Evolutionary conservation across 2,888 invertebrate species (phyloP).

Genomic region (Diaperis boleti): DNA sequence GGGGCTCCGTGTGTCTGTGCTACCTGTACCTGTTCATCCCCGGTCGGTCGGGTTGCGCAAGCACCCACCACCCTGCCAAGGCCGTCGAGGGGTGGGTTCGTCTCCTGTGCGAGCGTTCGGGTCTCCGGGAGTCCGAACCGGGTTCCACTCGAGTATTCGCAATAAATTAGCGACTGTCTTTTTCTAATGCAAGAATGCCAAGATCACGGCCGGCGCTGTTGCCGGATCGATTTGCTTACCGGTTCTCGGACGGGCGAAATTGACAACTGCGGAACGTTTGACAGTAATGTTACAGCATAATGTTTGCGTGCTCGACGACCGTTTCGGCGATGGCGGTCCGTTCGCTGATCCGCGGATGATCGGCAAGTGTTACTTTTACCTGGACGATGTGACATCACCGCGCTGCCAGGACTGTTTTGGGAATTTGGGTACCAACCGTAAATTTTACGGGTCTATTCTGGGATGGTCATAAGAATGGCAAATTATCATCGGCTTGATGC

Average conservation of each 20-base stretch:
- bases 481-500: no score
- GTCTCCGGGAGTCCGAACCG: background rate
- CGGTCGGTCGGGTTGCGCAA: conserved; percentile 37
- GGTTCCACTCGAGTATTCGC: background rate
- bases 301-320: conserved; percentile 50
- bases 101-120: background rate
- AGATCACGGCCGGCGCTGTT: conserved; percentile 63
- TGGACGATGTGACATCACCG: no score
- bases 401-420: no score
- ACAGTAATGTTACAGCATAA: conserved; percentile 56
- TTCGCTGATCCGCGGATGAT: no score
- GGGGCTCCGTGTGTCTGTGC: conserved; percentile 50
- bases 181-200: conserved; percentile 55
- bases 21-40: conserved; percentile 39
- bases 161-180: conserved; percentile 22
- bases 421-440: no score
- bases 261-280: conserved; percentile 44
- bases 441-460: no score
- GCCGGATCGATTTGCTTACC: conserved; percentile 50
- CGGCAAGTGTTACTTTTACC: no score
- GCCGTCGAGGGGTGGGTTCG: background rate
- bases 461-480: no score
- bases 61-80: conserved; percentile 17
- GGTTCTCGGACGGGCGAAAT: conserved; percentile 46
- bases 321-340: conserved; percentile 37